phyloP scores from a whole-genome alignment of 1,140 invertebrate genomes.

The Saccostrea glomerata region DNA sequence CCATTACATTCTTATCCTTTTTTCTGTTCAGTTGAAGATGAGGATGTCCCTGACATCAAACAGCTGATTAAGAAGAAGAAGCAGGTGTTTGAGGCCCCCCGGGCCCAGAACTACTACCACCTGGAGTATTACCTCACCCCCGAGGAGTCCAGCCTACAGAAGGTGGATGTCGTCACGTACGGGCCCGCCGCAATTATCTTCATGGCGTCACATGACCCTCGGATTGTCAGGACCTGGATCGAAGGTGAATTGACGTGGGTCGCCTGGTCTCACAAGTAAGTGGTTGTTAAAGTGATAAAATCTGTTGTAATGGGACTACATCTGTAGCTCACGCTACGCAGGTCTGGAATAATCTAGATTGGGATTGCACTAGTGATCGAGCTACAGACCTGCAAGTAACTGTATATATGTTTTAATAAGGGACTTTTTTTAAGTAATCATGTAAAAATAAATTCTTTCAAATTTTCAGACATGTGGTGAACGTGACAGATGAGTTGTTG shows the following conservation, averaged over 20 bases:
- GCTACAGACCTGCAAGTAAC: too few relatives aligned
- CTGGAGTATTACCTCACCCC: slow-evolving; percentile 77
- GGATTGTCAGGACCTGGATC: slow-evolving; percentile 76
- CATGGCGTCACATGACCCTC: slow-evolving; percentile 72
- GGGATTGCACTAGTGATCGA: too few relatives aligned
- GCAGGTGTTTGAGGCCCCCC: slow-evolving; percentile 71
- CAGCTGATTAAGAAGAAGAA: slow-evolving; percentile 73
- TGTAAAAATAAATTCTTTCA: background rate
- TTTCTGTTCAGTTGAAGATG: slow-evolving; percentile 65
- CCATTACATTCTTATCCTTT: background rate
- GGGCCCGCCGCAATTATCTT: slow-evolving; percentile 76
- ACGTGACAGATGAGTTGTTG: slow-evolving; percentile 72
- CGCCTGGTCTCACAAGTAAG: slow-evolving; percentile 76
- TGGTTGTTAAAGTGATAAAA: background rate
- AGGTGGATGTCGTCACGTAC: slow-evolving; percentile 76
- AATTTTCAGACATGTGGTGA: slow-evolving; percentile 73
- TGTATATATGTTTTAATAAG: background rate
- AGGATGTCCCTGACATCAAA: slow-evolving; percentile 68
- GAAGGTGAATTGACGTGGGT: slow-evolving; percentile 77
- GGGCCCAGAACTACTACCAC: slow-evolving; percentile 76
- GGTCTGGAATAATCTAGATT: too few relatives aligned
- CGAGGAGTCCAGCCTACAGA: slow-evolving; percentile 68
- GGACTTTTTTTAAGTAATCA: too few relatives aligned
- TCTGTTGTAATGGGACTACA: too few relatives aligned
- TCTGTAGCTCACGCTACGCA: too few relatives aligned